These are phyloP conservation scores for Hemibagrus wyckioides DNA, from an alignment of 2,113 vertebrate species.

Conservation along the genomic window DNA sequence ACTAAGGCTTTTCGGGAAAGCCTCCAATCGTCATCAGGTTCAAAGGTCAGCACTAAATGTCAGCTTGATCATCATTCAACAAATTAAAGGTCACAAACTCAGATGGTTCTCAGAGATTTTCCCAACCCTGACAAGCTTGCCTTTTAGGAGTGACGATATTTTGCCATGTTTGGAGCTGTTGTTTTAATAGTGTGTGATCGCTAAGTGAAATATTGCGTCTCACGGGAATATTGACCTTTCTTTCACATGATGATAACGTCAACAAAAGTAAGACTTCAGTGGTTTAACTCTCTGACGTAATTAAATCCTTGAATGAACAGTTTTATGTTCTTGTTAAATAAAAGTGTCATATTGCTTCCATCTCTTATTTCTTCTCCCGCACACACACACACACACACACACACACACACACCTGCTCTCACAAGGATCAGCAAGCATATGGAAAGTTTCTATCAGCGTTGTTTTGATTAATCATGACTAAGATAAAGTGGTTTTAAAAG, in stretches of 20 bases:
- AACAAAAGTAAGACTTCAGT: background rate
- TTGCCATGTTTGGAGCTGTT: conserved; percentile 56
- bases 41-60: conserved; percentile 44
- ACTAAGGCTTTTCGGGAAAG: conserved; percentile 47
- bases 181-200: conserved; percentile 1
- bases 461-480: background rate
- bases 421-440: background rate
- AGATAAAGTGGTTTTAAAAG: background rate
- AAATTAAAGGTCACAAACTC: conserved; percentile 25
- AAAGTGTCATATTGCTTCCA: background rate
- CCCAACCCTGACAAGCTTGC: background rate
- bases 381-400: background rate
- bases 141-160: conserved; percentile 56
- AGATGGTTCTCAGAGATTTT: conserved; percentile 10
- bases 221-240: background rate
- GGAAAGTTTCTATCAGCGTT: background rate
- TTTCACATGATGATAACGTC: background rate
- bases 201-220: conserved; percentile 23
- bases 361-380: background rate
- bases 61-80: conserved; percentile 11
- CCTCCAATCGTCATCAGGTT: conserved; percentile 40
- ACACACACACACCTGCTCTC: background rate
- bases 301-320: background rate
- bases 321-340: conserved; percentile 3
- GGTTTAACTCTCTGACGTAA: background rate